These are phyloP conservation scores for Drosophila anceps DNA, from an alignment of 2,888 invertebrate genomes.

Conservation along the genomic window DNA sequence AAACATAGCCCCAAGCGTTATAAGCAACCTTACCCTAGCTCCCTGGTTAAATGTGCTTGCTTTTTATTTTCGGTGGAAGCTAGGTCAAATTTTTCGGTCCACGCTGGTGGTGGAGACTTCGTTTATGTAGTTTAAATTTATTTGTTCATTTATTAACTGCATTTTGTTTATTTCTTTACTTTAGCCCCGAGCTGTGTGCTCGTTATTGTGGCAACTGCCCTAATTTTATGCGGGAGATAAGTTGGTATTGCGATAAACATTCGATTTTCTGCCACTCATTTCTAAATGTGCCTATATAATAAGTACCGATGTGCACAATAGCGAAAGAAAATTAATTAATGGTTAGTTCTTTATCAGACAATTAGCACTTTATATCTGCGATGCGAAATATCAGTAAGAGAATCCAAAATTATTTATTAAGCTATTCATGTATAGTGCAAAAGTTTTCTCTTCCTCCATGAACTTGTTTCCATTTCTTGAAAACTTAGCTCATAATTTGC, in stretches of 20 bases:
- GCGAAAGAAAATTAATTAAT: slow-evolving; percentile 16
- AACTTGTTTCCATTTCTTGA: slow-evolving; percentile 54
- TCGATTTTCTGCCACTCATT: background rate
- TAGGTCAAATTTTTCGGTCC: slow-evolving; percentile 48
- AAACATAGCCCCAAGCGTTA: slow-evolving; percentile 72
- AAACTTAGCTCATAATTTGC: slow-evolving; percentile 80
- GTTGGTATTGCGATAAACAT: background rate
- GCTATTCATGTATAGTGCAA: slow-evolving; percentile 66
- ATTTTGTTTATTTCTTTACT: slow-evolving; percentile 69
- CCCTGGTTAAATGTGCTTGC: slow-evolving; percentile 1
- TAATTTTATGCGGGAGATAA: slow-evolving; percentile 8
- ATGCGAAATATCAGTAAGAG: slow-evolving; percentile 41
- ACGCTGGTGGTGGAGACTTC: slow-evolving; percentile 15
- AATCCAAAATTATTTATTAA: slow-evolving; percentile 77
- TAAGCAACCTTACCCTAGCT: slow-evolving; percentile 41
- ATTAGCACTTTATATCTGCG: slow-evolving; percentile 63
- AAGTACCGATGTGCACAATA: background rate
- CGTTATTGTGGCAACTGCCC: background rate
- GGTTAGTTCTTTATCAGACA: slow-evolving; percentile 49
- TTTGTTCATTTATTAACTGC: slow-evolving; percentile 82
- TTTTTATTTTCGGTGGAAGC: slow-evolving; percentile 20
- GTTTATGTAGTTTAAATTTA: slow-evolving; percentile 76
- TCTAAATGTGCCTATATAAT: background rate
- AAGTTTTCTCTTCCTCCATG: slow-evolving; percentile 58
- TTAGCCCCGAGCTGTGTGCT: slow-evolving; percentile 52